Evolutionary conservation across 2,888 invertebrate species (phyloP), one percentile per base, ranked within the genome.

Genomic region (Andrena minutula): DNA sequence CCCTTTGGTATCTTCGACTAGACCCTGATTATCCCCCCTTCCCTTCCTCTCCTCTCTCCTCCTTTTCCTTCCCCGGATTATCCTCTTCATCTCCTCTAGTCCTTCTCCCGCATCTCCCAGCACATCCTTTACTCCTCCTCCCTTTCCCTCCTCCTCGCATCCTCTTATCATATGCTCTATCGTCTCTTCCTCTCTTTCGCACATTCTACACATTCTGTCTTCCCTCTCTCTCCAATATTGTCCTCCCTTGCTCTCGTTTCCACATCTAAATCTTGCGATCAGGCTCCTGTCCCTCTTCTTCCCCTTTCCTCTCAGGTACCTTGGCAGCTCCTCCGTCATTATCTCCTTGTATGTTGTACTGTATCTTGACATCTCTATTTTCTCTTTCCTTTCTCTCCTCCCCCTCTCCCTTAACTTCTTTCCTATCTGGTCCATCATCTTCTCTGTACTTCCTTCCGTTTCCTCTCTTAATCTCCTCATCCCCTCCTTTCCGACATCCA

Each of bases 361-460:
- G 8, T 64, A 74, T 7, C 3, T 82, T 32, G 58, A 51, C 8
- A 47, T 30, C 20, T 56, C 6, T 26, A 56, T 58, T 30, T 41
- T 58, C n/a, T 41, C 32, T 6, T 12, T 32, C 47, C 56, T 56
- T 6, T 61, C 41, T 23, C 41, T 10, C 41, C 7, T 32, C 23
- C 23, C 20, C 20, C 12, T 49, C 20, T n/a, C 16, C 8, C 28
- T 6, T 47, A 28, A 26, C 16, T 2, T 16, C 12, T 28, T 16
- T 2, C 6, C 3, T 20, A 28, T n/a, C 60, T 30, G 4, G 4
- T 30, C 30, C 5, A 30, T 30, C 5, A n/a, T 32, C 32, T 61
- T 16, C 32, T 10, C 49, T 49, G n/a, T 30, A 5, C 30, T 30
- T 30, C 30, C 20, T 16, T 49, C 30, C 8, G 8, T 0, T 10